Conservation (phyloP, 2,797 vertebrate genomes). For the Myotis myotis region DNA sequence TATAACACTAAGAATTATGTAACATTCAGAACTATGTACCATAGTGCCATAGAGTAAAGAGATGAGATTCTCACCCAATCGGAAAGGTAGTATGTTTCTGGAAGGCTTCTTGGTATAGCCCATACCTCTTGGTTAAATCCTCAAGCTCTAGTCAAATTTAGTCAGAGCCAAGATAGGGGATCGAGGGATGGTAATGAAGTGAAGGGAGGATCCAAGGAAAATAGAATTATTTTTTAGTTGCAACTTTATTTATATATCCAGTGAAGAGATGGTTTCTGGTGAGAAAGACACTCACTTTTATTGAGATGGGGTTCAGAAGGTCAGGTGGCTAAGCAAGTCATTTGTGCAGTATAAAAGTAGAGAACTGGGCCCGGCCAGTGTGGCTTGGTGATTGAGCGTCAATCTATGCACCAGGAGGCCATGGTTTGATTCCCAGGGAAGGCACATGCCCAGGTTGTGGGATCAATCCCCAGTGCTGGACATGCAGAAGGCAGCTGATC, state of each 20-base stretch:
- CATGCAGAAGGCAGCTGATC: too few relatives aligned
- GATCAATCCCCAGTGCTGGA: too few relatives aligned
- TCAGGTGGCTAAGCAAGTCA: not conserved
- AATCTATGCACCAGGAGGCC: too few relatives aligned
- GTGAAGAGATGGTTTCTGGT: not conserved
- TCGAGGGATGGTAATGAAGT: not conserved
- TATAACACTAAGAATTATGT: not conserved
- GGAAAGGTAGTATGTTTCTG: not conserved
- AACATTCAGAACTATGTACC: not conserved
- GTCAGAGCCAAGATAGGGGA: not conserved
- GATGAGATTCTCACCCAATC: not conserved
- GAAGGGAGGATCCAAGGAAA: not conserved
- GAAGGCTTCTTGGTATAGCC: not conserved
- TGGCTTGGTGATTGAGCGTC: too few relatives aligned
- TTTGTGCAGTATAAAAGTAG: not conserved
- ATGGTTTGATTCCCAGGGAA: too few relatives aligned
- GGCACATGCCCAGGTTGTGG: too few relatives aligned
- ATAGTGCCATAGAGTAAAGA: not conserved
- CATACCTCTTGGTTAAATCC: not conserved
- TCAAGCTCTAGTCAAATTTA: not conserved
- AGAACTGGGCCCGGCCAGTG: not conserved
- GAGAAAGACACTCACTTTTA: not conserved
- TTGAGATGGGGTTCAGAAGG: not conserved
- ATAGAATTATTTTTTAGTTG: not conserved
- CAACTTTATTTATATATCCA: not conserved